Evolutionary conservation across 2,888 invertebrate species (phyloP).

Genomic region (Athetis lepigone): DNA sequence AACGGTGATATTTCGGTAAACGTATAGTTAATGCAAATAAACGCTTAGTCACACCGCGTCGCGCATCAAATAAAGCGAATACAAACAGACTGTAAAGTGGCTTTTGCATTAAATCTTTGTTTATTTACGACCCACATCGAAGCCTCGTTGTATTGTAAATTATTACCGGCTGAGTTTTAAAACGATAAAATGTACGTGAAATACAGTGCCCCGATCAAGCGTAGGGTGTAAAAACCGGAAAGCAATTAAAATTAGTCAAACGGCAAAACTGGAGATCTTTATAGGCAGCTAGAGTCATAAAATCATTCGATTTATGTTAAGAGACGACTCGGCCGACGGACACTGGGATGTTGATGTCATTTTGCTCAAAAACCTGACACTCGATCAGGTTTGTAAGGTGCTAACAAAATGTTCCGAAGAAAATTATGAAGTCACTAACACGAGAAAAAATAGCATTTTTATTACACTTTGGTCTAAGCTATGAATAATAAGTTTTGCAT

Average conservation of each 20-base stretch:
- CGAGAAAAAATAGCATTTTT: slow-evolving; percentile 49
- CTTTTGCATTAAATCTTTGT: slow-evolving; percentile 79
- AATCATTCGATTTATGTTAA: slow-evolving; percentile 82
- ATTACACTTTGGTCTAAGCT: slow-evolving; percentile 37
- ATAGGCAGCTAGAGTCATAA: slow-evolving; percentile 80
- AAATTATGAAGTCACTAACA: slow-evolving; percentile 57
- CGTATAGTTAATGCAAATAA: slow-evolving; percentile 63
- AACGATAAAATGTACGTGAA: slow-evolving; percentile 82
- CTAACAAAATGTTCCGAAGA: slow-evolving; percentile 50
- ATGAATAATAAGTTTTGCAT: slow-evolving; percentile 62
- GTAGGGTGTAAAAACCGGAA: slow-evolving; percentile 78
- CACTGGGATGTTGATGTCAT: slow-evolving; percentile 67
- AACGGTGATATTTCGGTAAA: slow-evolving; percentile 52
- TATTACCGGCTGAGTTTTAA: slow-evolving; percentile 77
- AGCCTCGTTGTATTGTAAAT: slow-evolving; percentile 80
- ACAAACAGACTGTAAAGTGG: slow-evolving; percentile 75
- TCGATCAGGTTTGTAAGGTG: slow-evolving; percentile 55
- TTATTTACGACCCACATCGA: slow-evolving; percentile 81
- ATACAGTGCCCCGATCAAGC: slow-evolving; percentile 77
- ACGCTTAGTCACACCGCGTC: slow-evolving; percentile 66
- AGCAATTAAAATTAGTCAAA: slow-evolving; percentile 87
- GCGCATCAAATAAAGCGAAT: slow-evolving; percentile 73
- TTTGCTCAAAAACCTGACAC: slow-evolving; percentile 60
- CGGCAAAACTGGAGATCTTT: slow-evolving; percentile 80
- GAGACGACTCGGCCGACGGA: slow-evolving; percentile 66